Evolutionary conservation across 2,888 invertebrate genomes (phyloP), one percentile per base, ranked within the genome.

Genomic region (Andrena bicolor): DNA sequence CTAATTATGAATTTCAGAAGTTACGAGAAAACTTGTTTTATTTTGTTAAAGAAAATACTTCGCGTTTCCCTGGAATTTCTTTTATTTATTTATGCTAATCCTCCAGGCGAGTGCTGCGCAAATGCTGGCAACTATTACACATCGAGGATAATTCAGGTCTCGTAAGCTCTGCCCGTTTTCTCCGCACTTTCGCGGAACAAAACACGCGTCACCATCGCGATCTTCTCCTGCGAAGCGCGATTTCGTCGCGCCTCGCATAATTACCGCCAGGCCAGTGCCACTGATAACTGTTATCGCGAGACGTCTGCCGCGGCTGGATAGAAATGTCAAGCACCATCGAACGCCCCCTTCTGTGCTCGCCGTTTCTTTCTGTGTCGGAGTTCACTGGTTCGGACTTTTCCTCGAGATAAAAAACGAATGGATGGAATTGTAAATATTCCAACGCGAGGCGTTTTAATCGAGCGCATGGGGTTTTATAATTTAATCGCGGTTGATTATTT

Each of bases 231-330:
- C 20, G 23, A 10, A 23, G 58, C 16, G 58, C 10, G 26, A 35
- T 64, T 28, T 51, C 13, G 20, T 56, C 8, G n/a, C 23, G 23
- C 26, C 73, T 26, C 28, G 20, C 28, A 13, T 63, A 65, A 78
- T 78, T 69, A 58, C 0, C 20, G 16, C 2, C 49, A 32, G 51
- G n/a, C 41, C 28, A 65, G 0, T 16, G 30, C 4, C 13, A 56
- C 35, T 63, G 64, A 75, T 79, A 65, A 58, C 10, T 23, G 8
- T 74, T 79, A 79, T 79, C 75, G 20, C 20, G 53, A 63, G 53
- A 61, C 28, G 16, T 41, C 7, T 8, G 30, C 20, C 16, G n/a
- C 30, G 8, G 69, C 26, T 28, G 5, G 7, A 16, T 3, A 23
- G 8, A 32, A 56, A 30, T 58, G 4, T 8, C 8, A 79, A 69